Evolutionary conservation across 2,113 vertebrate genomes (phyloP), one percentile per base, ranked within the genome.

Genomic region (Budorcas taxicolor): DNA sequence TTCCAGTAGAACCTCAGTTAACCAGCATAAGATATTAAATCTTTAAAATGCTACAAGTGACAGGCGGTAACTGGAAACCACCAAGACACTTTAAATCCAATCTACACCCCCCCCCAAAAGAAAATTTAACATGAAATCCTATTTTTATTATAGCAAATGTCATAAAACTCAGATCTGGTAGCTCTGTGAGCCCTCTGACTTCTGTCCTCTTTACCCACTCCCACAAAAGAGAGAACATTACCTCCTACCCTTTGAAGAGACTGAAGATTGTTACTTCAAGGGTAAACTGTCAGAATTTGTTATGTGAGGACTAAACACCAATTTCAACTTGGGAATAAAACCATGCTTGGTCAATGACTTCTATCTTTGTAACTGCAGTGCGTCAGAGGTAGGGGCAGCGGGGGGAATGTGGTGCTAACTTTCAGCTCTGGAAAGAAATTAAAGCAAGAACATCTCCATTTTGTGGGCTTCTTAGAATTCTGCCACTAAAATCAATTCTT

Each of bases 241-340:
- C 53, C 64, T 84, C 57, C 87, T 91, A 88, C 43, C n/a, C 25
- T 95, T 94, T 92, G 74, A 40, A 64, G 53, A 96, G 74, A 89
- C 43, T 96, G 29, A n/a, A 91, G n/a, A 82, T 45, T 80, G 91
- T 94, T 76, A 76, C 90, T 96, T 94, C 93, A 90, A 67, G 84
- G 53, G 9, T 93, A 95, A 98, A 97, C 92, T 96, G 96, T 96
- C 97, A 97, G 97, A 98, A 97, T 97, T 97, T 97, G 96, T 96
- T 97, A 97, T 88, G 89, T 36, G n/a, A 86, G 57, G 7, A 21
- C 64, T 95, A 92, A 94, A 64, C 50, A n/a, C n/a, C 47, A 55
- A 57, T 93, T 78, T 95, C 53, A 95, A 33, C 12, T 78, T 21
- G n/a, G 17, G 81, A 84, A 90, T 62, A 76, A 94, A 92, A 91